A percentile compares a stretch with the other conserved stretches of the same genome.
phyloP scores from a whole-genome alignment of 2,113 vertebrate genomes.

The Ciconia stormi region DNA sequence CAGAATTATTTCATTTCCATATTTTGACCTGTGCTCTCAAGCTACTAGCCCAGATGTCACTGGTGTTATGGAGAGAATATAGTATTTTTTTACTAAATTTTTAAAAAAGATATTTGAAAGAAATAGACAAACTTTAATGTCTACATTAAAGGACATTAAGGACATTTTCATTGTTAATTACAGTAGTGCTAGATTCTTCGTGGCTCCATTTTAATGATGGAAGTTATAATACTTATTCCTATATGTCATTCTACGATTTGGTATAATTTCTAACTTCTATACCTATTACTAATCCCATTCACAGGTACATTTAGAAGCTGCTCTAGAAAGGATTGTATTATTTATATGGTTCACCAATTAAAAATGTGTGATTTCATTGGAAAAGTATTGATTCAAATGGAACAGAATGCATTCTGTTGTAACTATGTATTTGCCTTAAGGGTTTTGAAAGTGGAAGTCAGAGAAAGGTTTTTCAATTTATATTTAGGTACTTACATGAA shows the following conservation, averaged over 20 bases:
- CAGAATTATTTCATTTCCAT: not conserved
- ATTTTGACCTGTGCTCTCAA: not conserved
- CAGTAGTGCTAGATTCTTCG: not conserved
- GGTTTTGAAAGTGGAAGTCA: not conserved
- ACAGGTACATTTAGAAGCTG: not conserved
- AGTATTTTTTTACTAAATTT: not conserved
- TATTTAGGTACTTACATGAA: not conserved
- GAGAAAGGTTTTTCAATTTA: not conserved
- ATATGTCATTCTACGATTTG: not conserved
- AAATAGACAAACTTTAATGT: not conserved
- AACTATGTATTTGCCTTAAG: not conserved
- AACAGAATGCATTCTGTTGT: not conserved
- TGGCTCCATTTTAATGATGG: not conserved
- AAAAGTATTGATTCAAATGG: not conserved
- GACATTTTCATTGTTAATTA: not conserved
- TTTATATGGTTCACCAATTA: not conserved
- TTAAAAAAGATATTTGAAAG: not conserved
- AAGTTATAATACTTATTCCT: not conserved
- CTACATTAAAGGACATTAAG: not conserved
- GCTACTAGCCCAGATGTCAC: not conserved
- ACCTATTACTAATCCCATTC: not conserved
- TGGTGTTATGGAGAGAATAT: not conserved
- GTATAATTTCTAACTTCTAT: not conserved
- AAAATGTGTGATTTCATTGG: not conserved
- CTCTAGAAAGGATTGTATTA: not conserved